phyloP scores from a whole-genome alignment of 2,888 invertebrate genomes.

The Tipula confusa region DNA sequence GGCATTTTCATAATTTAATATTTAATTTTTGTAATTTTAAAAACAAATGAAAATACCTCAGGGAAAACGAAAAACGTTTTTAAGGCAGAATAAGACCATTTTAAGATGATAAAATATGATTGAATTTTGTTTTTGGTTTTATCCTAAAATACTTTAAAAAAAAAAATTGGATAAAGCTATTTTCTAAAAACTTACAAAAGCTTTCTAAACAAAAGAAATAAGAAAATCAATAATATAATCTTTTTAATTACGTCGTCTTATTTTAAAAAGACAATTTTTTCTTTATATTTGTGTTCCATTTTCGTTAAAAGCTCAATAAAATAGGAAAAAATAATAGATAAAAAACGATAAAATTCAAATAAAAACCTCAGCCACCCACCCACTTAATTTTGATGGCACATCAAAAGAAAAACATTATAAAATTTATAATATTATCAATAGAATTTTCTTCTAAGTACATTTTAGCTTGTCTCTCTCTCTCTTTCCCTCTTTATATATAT shows the following conservation, averaged over 20 bases:
- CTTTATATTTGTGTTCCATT: background rate
- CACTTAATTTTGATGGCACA: background rate
- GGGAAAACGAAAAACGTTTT: too few relatives aligned
- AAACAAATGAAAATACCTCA: too few relatives aligned
- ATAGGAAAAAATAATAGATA: background rate
- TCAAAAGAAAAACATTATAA: background rate
- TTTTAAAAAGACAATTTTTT: background rate
- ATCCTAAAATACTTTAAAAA: too few relatives aligned
- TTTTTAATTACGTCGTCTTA: background rate
- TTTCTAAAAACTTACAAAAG: background rate
- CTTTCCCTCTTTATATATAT: too few relatives aligned
- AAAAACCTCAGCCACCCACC: background rate
- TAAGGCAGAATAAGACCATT: too few relatives aligned
- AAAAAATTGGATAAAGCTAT: too few relatives aligned
- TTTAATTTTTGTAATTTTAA: too few relatives aligned
- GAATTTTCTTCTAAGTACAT: background rate
- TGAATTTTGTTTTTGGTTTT: background rate
- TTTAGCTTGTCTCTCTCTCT: too few relatives aligned
- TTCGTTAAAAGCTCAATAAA: background rate
- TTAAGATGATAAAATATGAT: too few relatives aligned
- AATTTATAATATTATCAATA: background rate
- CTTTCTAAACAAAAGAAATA: background rate
- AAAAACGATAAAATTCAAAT: background rate
- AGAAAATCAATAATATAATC: background rate
- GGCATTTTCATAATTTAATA: too few relatives aligned